These are phyloP conservation scores for Seira musarum DNA, from an alignment of 2,888 invertebrate genomes.

Conservation along the genomic window DNA sequence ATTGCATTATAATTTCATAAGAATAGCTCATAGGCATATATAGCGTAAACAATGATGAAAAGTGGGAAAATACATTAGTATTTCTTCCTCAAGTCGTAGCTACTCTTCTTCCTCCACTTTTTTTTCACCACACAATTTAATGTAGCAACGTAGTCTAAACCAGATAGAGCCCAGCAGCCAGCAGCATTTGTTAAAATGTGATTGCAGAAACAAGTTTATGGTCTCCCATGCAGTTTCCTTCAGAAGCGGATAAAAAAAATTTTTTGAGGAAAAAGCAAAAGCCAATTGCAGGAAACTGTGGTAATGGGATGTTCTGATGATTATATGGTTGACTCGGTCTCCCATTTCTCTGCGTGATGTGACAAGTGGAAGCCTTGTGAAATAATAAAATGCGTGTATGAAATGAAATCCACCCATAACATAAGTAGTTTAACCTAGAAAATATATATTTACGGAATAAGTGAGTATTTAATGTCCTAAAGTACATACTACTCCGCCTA, in stretches of 20 bases:
- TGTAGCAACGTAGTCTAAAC: no score
- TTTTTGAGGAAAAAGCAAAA: slow-evolving; percentile 49
- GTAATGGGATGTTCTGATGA: slow-evolving; percentile 54
- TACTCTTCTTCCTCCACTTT: not conserved
- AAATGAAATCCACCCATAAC: not conserved
- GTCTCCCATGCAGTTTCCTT: not conserved
- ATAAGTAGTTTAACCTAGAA: no score
- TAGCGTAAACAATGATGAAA: slow-evolving; percentile 4
- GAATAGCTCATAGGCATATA: not conserved
- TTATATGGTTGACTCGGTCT: slow-evolving; percentile 51
- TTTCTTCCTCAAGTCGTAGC: slow-evolving; percentile 3
- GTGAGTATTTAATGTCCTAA: no score
- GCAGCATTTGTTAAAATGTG: no score
- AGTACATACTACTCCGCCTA: no score
- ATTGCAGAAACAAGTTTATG: no score
- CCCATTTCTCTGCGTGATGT: not conserved
- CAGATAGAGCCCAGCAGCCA: no score
- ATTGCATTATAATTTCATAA: not conserved
- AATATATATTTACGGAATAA: no score
- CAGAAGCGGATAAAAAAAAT: not conserved
- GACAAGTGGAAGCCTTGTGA: not conserved
- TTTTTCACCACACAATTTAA: no score
- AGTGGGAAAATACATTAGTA: slow-evolving; percentile 25
- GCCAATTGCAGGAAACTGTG: slow-evolving; percentile 53
- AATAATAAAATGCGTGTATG: not conserved